Conservation (phyloP, 2,888 invertebrate genomes). For the Drosophila tanythrix region DNA sequence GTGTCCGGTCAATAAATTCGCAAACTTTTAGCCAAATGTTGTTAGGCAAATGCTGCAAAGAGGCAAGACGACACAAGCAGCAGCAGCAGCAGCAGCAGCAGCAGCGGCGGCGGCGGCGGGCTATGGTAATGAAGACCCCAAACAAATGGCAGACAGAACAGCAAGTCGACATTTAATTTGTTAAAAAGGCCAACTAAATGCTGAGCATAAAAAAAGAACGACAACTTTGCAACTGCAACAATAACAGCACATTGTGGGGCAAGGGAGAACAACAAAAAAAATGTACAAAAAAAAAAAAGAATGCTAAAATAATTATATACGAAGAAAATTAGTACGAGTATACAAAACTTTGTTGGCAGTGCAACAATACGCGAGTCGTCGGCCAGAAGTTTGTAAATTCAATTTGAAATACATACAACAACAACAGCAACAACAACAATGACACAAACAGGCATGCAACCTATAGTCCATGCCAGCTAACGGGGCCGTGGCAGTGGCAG, state of each 20-base stretch:
- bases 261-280: not conserved
- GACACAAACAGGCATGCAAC: constrained; percentile 14
- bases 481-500: not conserved
- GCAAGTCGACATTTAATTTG: constrained; percentile 83
- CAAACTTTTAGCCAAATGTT: constrained; percentile 30
- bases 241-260: constrained; percentile 10
- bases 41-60: constrained; percentile 1
- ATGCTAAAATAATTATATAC: constrained; percentile 73
- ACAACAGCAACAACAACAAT: constrained; percentile 25
- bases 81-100: not conserved
- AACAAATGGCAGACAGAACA: constrained; percentile 58
- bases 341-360: constrained; percentile 72
- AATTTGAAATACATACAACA: constrained; percentile 73
- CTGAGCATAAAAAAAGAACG: constrained; percentile 35
- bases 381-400: constrained; percentile 72
- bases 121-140: constrained; percentile 45
- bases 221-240: constrained; percentile 54
- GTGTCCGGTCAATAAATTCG: constrained; percentile 58
- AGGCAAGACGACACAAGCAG: not conserved
- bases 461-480: constrained; percentile 28
- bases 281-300: constrained; percentile 11
- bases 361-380: constrained; percentile 52
- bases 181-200: constrained; percentile 81
- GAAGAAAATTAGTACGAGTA: constrained; percentile 67
- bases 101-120: not conserved